Evolutionary conservation across 2,113 vertebrate genomes (phyloP), one percentile per base, ranked within the genome.

Genomic region (Cavia aperea): DNA sequence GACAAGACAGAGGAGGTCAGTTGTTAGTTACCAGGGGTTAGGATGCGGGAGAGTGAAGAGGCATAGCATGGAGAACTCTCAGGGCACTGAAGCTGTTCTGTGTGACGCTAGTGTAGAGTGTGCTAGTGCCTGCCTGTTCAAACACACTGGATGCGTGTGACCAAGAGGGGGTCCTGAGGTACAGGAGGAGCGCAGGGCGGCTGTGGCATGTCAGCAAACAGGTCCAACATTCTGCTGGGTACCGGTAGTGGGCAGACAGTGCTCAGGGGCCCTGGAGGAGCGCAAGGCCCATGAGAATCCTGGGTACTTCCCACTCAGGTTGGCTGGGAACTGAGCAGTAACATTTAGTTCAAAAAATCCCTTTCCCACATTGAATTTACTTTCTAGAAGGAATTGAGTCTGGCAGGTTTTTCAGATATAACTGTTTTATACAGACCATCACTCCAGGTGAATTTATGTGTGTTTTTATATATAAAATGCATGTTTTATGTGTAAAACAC

Each of bases 401-500:
- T 79, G 56, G 24, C 7, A 14, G 70, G 21, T 16, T 33, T 92
- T 87, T 46, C n/a, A 90, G 62, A 31, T 60, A n/a, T 7, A 94
- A 66, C 51, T 72, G 29, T 63, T 86, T 75, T 75, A 81, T 3
- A 62, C 54, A 65, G 43, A 31, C 1, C 6, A 68, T 31, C 29
- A 43, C 7, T 56, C 11, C 14, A 81, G 16, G 58, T 72, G 26
- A 56, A 86, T 63, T 49, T 87, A 29, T 87, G 23, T 68, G 43
- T 56, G 13, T 72, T 84, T 94, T n/a, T 81, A 72, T n/a, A 33
- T 68, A 62, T 65, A 84, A 58, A 90, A 90, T 62, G 15, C 83
- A 14, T 56, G 13, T 72, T 94, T n/a, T 81, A 72, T n/a, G 24
- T 62, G 68, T 65, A 84, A 58, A 90, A 90, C 9, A 51, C 14